These are phyloP conservation scores for Mormyrops attenuatus DNA, from an alignment of 2,797 vertebrate genomes.

Conservation along the genomic window DNA sequence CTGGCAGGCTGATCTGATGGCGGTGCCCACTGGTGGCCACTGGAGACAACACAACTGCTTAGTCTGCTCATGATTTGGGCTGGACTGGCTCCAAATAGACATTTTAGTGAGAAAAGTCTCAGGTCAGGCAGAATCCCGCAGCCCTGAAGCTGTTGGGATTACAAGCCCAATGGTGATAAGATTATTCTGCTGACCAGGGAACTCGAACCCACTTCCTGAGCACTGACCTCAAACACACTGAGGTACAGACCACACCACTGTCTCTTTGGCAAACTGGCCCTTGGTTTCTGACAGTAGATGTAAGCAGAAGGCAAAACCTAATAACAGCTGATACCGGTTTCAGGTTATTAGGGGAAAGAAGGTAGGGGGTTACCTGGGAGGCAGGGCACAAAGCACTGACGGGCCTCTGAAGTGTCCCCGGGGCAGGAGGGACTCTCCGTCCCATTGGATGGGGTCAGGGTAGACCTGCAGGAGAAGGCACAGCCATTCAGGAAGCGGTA, in stretches of 20 bases:
- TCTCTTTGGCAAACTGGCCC: background rate
- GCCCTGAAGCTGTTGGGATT: background rate
- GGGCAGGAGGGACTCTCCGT: slow-evolving; percentile 56
- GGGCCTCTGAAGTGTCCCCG: slow-evolving; percentile 66
- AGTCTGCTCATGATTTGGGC: background rate
- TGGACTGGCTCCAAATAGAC: background rate
- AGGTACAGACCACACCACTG: background rate
- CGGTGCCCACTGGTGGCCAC: background rate
- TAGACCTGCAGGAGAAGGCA: slow-evolving; percentile 58
- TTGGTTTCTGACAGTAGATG: background rate
- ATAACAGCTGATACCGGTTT: background rate
- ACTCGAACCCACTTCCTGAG: background rate
- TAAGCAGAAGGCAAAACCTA: background rate
- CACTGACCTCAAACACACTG: background rate
- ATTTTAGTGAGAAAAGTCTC: background rate
- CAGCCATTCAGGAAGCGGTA: background rate
- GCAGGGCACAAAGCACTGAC: slow-evolving; percentile 63
- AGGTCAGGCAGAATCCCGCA: background rate
- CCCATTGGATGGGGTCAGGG: slow-evolving; percentile 55
- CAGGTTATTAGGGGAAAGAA: background rate
- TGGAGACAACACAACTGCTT: background rate
- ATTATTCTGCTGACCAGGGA: background rate
- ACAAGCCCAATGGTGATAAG: background rate
- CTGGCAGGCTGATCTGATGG: background rate
- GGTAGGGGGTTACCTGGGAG: slow-evolving; percentile 52